Percentiles rank a stretch among this genome's conserved stretches.
These are phyloP conservation scores for Staurois parvus DNA, from an alignment of 2,797 vertebrate genomes.

Conservation along the genomic window DNA sequence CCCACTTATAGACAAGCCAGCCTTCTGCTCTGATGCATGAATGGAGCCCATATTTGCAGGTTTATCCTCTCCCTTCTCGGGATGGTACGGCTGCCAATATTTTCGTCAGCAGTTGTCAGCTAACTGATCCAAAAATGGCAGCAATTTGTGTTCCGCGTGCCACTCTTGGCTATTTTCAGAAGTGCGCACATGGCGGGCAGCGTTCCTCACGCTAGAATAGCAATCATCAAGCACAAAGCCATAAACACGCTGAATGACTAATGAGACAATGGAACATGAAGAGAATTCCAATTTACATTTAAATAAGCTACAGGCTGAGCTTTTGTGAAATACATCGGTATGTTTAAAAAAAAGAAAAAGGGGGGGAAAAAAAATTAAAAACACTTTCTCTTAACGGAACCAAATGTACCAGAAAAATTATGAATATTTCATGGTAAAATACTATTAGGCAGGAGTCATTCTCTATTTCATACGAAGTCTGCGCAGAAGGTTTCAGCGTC, in stretches of 20 bases:
- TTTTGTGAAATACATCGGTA: constrained; percentile 16
- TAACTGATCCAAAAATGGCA: constrained; percentile 13
- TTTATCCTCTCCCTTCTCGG: neutral
- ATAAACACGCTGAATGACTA: constrained; percentile 29
- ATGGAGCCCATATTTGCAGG: neutral
- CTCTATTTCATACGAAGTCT: neutral
- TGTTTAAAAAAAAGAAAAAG: neutral
- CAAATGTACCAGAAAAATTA: constrained; percentile 33
- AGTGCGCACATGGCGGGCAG: constrained; percentile 17
- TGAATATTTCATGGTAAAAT: constrained; percentile 49
- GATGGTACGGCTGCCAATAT: neutral
- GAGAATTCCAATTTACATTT: constrained; percentile 21
- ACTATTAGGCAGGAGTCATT: constrained; percentile 22
- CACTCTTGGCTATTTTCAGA: constrained; percentile 43
- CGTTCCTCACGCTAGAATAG: constrained; percentile 8
- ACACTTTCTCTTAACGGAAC: constrained; percentile 12
- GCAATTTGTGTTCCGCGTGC: constrained; percentile 3
- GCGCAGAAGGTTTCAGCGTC: neutral
- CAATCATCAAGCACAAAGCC: constrained; percentile 32
- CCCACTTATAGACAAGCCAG: too few relatives aligned
- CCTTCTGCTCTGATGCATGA: neutral
- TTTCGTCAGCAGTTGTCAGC: neutral
- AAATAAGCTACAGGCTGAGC: constrained; percentile 12
- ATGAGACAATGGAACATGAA: constrained; percentile 29
- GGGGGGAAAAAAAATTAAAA: too few relatives aligned